Percentiles rank a stretch among this genome's conserved stretches.
These are phyloP conservation scores for Heliopora coerulea DNA, from an alignment of 92 coral and sea anemone genomes.

Conservation along the genomic window DNA sequence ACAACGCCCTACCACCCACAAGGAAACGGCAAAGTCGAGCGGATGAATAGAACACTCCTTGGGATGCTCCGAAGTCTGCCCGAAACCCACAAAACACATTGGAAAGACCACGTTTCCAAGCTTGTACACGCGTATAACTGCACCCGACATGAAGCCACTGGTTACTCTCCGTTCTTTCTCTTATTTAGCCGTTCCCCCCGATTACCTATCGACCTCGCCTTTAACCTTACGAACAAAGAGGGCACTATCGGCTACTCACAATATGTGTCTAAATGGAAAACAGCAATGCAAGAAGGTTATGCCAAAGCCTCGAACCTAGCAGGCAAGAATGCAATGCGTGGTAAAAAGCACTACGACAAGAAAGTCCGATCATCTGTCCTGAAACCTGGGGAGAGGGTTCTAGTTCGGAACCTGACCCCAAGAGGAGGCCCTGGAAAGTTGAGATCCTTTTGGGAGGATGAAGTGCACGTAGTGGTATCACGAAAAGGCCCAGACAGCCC, in stretches of 20 bases:
- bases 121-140: conserved; percentile 6
- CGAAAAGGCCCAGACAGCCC: conserved; percentile 13
- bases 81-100: too few relatives aligned
- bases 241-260: background rate
- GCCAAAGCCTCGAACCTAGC: background rate
- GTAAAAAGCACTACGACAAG: conserved; percentile 16
- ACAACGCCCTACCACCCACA: too few relatives aligned
- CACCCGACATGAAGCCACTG: background rate
- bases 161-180: background rate
- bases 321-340: background rate
- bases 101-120: background rate
- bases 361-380: background rate
- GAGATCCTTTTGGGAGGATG: conserved; percentile 19
- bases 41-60: too few relatives aligned
- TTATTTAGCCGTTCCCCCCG: background rate
- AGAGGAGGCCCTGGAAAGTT: conserved; percentile 15
- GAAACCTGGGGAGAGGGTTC: background rate
- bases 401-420: background rate
- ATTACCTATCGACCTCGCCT: background rate
- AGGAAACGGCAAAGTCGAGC: too few relatives aligned
- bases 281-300: conserved; percentile 5
- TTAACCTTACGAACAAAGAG: background rate
- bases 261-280: background rate
- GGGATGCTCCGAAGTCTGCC: too few relatives aligned
- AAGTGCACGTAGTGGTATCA: background rate